A percentile compares a stretch with the other conserved stretches of the same genome.
phyloP scores from a whole-genome alignment of 2,888 invertebrate genomes.

The Nebria salina region DNA sequence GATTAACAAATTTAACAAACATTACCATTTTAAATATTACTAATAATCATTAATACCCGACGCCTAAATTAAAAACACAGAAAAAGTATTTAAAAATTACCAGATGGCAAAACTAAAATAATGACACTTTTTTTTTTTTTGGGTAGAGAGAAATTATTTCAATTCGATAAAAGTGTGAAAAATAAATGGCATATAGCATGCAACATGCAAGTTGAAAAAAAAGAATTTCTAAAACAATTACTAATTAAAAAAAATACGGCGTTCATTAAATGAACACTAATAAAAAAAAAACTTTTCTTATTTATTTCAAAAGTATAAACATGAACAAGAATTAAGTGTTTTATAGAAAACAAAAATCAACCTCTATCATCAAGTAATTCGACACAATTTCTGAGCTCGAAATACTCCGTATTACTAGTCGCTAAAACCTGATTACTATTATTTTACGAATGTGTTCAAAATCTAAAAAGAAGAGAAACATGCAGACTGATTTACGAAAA shows the following conservation, averaged over 20 bases:
- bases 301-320: background rate
- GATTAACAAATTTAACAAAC: constrained; percentile 34
- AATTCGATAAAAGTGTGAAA: background rate
- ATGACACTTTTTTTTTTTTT: background rate
- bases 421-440: background rate
- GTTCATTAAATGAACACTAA: background rate
- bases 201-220: background rate
- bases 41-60: constrained; percentile 24
- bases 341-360: constrained; percentile 4
- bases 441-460: background rate
- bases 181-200: background rate
- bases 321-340: constrained; percentile 10
- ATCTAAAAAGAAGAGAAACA: background rate
- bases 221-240: background rate
- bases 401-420: background rate
- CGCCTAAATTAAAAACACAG: constrained; percentile 18
- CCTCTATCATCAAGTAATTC: constrained; percentile 8
- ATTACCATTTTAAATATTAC: constrained; percentile 25
- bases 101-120: background rate
- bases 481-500: background rate
- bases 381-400: background rate
- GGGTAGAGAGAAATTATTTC: background rate
- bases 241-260: background rate
- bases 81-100: background rate
- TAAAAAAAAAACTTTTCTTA: background rate